Conservation (phyloP, 1,140 invertebrate genomes). For the Brachionus rubens region DNA sequence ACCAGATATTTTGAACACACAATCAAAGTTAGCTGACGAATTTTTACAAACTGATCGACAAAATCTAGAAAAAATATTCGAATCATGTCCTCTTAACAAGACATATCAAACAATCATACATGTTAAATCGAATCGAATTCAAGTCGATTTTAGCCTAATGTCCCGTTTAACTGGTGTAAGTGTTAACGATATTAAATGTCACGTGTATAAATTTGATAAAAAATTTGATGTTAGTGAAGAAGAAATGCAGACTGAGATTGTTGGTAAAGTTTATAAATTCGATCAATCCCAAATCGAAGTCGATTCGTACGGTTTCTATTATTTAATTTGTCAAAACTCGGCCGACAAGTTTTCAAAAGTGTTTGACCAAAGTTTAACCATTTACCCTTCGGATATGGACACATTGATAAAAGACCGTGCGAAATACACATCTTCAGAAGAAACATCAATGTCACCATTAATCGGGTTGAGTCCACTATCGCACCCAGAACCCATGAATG, state of each 20-base stretch:
- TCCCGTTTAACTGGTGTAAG: neutral
- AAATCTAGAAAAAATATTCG: neutral
- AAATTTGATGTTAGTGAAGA: neutral
- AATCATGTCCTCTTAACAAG: neutral
- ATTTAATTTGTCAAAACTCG: conserved; percentile 20
- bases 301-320: neutral
- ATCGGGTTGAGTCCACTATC: neutral
- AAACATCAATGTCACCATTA: neutral
- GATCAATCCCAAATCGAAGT: neutral
- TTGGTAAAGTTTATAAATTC: neutral
- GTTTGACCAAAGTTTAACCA: neutral
- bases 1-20: neutral
- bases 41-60: neutral
- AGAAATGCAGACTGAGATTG: neutral
- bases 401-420: neutral
- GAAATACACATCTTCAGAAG: neutral
- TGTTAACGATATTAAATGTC: neutral
- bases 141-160: neutral
- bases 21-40: neutral
- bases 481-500: conserved; percentile 52
- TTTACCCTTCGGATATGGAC: conserved; percentile 8
- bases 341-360: neutral
- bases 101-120: neutral
- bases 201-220: conserved; percentile 11
- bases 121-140: neutral